A percentile compares a stretch with the other conserved stretches of the same genome.
Conservation (phyloP, 2,113 vertebrate genomes). For the Ctenomys sociabilis region DNA sequence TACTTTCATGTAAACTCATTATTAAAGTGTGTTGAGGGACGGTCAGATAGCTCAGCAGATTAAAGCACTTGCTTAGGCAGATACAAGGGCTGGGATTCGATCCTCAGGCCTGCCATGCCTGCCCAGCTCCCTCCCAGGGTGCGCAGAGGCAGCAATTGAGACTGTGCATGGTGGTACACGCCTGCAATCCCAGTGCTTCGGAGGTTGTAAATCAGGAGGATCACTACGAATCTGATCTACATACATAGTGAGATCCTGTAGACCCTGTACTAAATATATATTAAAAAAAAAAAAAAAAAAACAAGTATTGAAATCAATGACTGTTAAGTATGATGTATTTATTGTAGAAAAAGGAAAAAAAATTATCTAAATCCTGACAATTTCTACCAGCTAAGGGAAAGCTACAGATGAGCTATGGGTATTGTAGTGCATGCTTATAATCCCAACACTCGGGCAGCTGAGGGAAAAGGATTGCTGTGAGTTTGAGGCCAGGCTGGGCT, state of each 20-base stretch:
- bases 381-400: background rate
- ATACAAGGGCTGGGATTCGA: too few relatives aligned
- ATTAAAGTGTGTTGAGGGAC: background rate
- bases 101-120: too few relatives aligned
- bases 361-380: background rate
- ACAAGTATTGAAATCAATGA: constrained; percentile 9
- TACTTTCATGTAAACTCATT: constrained; percentile 5
- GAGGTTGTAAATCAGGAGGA: too few relatives aligned
- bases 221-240: too few relatives aligned
- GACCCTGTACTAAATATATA: too few relatives aligned
- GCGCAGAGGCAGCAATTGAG: too few relatives aligned
- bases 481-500: background rate
- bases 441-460: background rate
- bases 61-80: too few relatives aligned
- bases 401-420: background rate
- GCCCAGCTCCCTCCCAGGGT: too few relatives aligned
- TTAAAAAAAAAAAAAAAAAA: background rate
- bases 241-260: too few relatives aligned
- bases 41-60: too few relatives aligned
- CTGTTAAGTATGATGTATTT: background rate
- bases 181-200: too few relatives aligned
- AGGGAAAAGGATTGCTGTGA: background rate
- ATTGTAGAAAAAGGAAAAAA: background rate
- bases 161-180: too few relatives aligned
- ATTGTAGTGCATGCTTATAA: background rate